A percentile compares a stretch with the other conserved stretches of the same genome.
phyloP scores from a whole-genome alignment of 2,888 invertebrate genomes.

The Calameuta pallipes region DNA sequence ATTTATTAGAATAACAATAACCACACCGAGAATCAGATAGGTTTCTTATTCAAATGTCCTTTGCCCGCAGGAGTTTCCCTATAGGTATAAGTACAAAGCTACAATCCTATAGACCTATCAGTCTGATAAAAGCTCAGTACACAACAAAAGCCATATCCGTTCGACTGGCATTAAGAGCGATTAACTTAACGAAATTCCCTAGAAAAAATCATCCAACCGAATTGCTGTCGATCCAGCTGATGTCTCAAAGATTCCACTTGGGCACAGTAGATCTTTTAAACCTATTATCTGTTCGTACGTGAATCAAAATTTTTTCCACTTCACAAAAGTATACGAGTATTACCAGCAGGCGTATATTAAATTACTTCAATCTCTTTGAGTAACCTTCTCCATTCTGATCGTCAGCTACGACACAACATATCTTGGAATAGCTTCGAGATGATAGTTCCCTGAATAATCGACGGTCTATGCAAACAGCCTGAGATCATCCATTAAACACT shows the following conservation, averaged over 20 bases:
- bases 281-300: not conserved
- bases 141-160: not conserved
- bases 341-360: not conserved
- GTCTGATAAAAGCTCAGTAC: not conserved
- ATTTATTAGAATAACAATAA: constrained; percentile 5
- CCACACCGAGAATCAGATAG: constrained; percentile 3
- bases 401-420: not conserved
- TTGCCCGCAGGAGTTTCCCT: not conserved
- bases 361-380: not conserved
- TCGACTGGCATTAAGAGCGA: not conserved
- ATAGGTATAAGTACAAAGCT: not conserved
- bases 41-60: constrained; percentile 3
- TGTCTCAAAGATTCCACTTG: not conserved
- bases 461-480: not conserved
- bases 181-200: not conserved
- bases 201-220: not conserved
- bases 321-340: not conserved
- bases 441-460: not conserved
- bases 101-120: not conserved
- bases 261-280: not conserved
- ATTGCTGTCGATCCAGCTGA: not conserved
- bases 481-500: not conserved
- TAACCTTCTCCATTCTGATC: not conserved
- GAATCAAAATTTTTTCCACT: not conserved
- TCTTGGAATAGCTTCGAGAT: not conserved